A percentile compares a stretch with the other conserved stretches of the same genome.
Evolutionary conservation across 2,113 vertebrate species (phyloP).

Genomic region (Oreochromis spilurus): DNA sequence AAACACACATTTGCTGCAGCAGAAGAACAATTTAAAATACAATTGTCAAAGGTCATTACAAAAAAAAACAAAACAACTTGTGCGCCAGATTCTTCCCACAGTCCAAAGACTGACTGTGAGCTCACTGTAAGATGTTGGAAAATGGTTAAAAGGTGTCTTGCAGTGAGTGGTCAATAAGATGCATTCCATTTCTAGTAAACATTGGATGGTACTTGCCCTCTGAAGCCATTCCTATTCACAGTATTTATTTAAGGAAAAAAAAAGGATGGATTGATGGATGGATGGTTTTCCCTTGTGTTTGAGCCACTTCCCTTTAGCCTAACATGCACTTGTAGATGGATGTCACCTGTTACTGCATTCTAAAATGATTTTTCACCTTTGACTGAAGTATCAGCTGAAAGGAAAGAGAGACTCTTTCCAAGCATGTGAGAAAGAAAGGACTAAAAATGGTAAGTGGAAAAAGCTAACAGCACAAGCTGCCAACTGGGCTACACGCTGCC

Average conservation of each 20-base stretch:
- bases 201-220: not conserved
- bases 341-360: not conserved
- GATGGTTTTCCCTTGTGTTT: not conserved
- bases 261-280: not conserved
- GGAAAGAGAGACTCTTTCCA: not conserved
- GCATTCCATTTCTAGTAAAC: not conserved
- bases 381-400: not conserved
- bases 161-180: not conserved
- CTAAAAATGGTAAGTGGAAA: slow-evolving; percentile 35
- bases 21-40: not conserved
- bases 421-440: slow-evolving; percentile 12
- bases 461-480: slow-evolving; percentile 46
- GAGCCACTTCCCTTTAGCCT: not conserved
- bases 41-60: not conserved
- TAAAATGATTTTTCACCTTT: not conserved
- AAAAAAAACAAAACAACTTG: not conserved
- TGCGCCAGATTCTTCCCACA: not conserved
- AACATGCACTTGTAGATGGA: not conserved
- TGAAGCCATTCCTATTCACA: not conserved
- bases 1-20: not conserved
- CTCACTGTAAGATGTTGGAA: not conserved
- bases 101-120: not conserved
- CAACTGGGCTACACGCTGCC: slow-evolving; percentile 25
- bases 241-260: not conserved
- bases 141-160: not conserved